Evolutionary conservation across 2,888 invertebrate genomes (phyloP).

Genomic region (Amiota mariae): DNA sequence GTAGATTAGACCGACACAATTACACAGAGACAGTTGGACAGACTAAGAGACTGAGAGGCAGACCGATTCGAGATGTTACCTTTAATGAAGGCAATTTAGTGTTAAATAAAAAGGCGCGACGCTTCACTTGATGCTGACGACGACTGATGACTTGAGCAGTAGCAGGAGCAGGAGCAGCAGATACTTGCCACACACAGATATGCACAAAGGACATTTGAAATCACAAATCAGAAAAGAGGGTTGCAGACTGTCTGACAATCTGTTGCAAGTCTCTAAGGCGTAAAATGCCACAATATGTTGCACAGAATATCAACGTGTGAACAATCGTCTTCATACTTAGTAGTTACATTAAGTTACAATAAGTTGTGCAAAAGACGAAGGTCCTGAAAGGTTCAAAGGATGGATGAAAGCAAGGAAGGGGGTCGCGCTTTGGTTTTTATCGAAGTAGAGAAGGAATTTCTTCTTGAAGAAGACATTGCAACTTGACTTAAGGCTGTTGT

Average conservation of each 20-base stretch:
- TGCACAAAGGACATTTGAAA: not conserved
- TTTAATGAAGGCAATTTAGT: constrained; percentile 47
- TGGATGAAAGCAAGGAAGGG: not conserved
- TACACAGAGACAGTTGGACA: not conserved
- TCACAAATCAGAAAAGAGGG: not conserved
- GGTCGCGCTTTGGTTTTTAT: no score
- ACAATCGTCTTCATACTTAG: constrained; percentile 44
- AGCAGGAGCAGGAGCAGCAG: not conserved
- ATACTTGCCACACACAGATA: constrained; percentile 6
- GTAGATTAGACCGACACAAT: not conserved
- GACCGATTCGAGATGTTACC: constrained; percentile 42
- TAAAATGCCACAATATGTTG: constrained; percentile 55
- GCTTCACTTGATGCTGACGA: constrained; percentile 62
- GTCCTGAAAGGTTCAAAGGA: not conserved
- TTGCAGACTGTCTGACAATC: constrained; percentile 26
- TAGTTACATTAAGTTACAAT: not conserved
- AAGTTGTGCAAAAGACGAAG: not conserved
- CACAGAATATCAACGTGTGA: constrained; percentile 55
- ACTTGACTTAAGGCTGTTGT: constrained; percentile 52
- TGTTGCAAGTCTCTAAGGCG: constrained; percentile 57
- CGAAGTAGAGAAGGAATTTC: not conserved
- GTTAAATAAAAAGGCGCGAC: constrained; percentile 60
- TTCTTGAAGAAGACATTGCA: constrained; percentile 51
- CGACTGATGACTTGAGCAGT: constrained; percentile 5
- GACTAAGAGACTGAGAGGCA: no score